Conservation (phyloP, 2,797 vertebrate genomes). For the Setipinna tenuifilis region DNA sequence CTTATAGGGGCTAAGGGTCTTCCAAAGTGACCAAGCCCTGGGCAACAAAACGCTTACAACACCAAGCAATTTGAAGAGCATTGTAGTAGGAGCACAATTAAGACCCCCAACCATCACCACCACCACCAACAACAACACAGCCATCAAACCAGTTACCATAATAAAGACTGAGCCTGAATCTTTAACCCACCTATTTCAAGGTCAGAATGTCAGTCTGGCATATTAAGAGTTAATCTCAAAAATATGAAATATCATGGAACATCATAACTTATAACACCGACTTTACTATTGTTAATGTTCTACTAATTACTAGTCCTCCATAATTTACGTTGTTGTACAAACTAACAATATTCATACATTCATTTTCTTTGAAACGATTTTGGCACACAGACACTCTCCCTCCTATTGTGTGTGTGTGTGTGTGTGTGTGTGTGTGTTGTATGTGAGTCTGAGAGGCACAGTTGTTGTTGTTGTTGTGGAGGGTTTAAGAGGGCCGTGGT, state of each 20-base stretch:
- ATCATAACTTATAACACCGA: too few relatives aligned
- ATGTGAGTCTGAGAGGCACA: neutral
- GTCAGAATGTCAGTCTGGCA: neutral
- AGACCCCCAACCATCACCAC: neutral
- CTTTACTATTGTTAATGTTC: too few relatives aligned
- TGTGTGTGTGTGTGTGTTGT: too few relatives aligned
- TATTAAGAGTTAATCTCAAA: neutral
- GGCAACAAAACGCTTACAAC: neutral
- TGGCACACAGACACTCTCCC: too few relatives aligned
- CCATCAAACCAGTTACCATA: neutral
- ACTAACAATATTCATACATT: too few relatives aligned
- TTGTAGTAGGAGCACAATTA: neutral
- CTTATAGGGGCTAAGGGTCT: neutral
- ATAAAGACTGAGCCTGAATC: neutral
- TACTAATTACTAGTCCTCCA: too few relatives aligned
- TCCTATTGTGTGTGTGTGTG: too few relatives aligned
- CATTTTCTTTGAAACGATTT: too few relatives aligned
- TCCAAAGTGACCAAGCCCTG: neutral
- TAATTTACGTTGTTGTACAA: too few relatives aligned
- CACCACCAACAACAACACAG: too few relatives aligned
- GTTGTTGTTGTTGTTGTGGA: neutral
- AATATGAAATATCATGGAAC: too few relatives aligned
- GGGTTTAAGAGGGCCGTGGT: neutral
- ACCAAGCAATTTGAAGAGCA: neutral
- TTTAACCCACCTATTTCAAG: neutral